phyloP scores from a whole-genome alignment of 2,888 invertebrate species.

The Drosophila falleni region DNA sequence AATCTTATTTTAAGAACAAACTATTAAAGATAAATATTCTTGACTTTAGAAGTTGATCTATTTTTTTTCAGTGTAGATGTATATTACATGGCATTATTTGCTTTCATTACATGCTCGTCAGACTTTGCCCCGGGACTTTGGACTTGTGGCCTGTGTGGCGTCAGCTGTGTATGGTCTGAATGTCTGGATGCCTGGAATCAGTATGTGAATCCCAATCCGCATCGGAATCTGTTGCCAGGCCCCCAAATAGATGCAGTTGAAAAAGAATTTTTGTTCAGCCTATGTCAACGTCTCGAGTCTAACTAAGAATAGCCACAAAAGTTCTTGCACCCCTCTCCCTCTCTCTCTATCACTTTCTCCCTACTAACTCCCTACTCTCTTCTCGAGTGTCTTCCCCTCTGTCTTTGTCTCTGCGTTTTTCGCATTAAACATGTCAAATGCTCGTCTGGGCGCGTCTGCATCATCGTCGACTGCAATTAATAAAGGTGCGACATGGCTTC shows the following conservation, averaged over 20 bases:
- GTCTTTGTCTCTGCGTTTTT: constrained; percentile 50
- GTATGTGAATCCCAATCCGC: constrained; percentile 25
- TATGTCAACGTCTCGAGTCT: constrained; percentile 65
- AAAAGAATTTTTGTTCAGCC: constrained; percentile 74
- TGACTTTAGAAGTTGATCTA: too few relatives aligned
- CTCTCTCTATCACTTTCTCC: too few relatives aligned
- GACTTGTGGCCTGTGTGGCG: constrained; percentile 47
- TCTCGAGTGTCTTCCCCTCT: constrained; percentile 1
- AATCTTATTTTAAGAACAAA: too few relatives aligned
- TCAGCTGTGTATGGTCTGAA: constrained; percentile 44
- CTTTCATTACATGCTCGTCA: constrained; percentile 22
- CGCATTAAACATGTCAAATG: constrained; percentile 79
- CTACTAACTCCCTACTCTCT: background rate
- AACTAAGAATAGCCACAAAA: constrained; percentile 61
- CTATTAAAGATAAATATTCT: too few relatives aligned
- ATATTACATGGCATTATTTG: constrained; percentile 20
- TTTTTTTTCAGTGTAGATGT: too few relatives aligned
- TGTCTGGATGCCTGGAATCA: constrained; percentile 31
- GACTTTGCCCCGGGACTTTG: constrained; percentile 48
- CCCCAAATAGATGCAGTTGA: constrained; percentile 50
- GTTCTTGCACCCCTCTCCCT: constrained; percentile 31
- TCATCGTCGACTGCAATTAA: constrained; percentile 79
- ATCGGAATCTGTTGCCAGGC: constrained; percentile 46
- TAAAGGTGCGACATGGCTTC: constrained; percentile 79
- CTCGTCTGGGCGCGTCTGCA: constrained; percentile 66